Percentiles rank a stretch among this genome's conserved stretches.
These are phyloP conservation scores for Acholoe squamosa DNA, from an alignment of 2,888 invertebrate genomes.

Conservation along the genomic window DNA sequence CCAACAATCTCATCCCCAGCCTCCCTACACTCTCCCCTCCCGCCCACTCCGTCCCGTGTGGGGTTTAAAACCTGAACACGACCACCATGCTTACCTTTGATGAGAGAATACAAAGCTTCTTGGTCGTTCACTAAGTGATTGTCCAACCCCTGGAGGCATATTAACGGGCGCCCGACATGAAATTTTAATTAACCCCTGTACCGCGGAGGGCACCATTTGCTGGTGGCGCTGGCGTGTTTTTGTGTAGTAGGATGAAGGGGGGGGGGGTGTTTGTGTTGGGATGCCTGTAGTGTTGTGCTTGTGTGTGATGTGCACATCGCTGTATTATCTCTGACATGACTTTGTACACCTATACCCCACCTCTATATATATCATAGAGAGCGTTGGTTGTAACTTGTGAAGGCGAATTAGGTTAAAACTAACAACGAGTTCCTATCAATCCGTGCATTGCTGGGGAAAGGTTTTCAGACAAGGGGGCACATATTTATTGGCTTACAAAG, in stretches of 20 bases:
- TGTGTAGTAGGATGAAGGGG: neutral
- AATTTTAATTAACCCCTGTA: constrained; percentile 29
- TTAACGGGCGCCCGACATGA: constrained; percentile 47
- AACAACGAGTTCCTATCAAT: no score
- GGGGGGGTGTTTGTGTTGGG: neutral
- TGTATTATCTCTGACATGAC: no score
- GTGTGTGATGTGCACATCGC: no score
- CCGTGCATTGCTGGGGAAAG: no score
- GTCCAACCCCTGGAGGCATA: constrained; percentile 44
- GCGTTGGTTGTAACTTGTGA: no score
- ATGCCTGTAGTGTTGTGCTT: neutral
- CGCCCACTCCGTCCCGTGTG: neutral
- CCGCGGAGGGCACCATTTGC: neutral
- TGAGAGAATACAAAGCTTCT: constrained; percentile 51
- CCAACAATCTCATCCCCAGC: neutral
- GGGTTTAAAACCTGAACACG: neutral
- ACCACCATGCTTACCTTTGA: neutral
- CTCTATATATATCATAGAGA: no score
- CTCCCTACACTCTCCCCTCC: neutral
- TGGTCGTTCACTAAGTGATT: constrained; percentile 40
- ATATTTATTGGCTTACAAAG: no score
- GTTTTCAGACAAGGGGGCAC: no score
- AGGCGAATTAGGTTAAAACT: no score
- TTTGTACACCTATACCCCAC: no score
- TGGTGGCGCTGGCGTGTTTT: neutral